These are phyloP conservation scores for Ciconia nigra DNA, from an alignment of 2,797 vertebrate genomes.

Conservation along the genomic window DNA sequence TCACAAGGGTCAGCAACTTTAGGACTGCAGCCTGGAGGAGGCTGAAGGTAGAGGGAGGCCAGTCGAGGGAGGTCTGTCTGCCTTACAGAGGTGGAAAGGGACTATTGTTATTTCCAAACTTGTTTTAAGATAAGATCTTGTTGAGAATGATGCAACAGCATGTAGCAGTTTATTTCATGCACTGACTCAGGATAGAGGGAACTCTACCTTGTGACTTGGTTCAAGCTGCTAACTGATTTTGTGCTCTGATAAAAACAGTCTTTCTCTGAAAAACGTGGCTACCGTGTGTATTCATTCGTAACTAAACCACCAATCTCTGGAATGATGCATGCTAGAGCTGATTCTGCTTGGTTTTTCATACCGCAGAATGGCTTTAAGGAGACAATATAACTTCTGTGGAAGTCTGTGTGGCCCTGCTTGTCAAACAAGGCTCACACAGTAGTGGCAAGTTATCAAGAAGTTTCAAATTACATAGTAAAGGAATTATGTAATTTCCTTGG, in stretches of 20 bases:
- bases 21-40: not conserved
- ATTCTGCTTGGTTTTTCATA: rapidly evolving
- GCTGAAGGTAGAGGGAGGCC: not conserved
- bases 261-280: not conserved
- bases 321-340: not conserved
- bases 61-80: not conserved
- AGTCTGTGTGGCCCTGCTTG: not conserved
- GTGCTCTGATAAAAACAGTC: not conserved
- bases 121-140: not conserved
- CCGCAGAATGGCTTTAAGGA: not conserved
- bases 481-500: not conserved
- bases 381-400: not conserved
- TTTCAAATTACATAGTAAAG: not conserved
- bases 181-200: not conserved
- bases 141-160: not conserved
- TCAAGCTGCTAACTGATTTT: not conserved
- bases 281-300: rapidly evolving
- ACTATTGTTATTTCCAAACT: not conserved
- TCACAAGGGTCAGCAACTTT: not conserved
- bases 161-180: not conserved
- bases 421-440: not conserved
- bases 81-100: not conserved
- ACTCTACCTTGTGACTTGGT: not conserved
- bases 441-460: not conserved
- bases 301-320: rapidly evolving